A percentile compares a stretch with the other conserved stretches of the same genome.
Conservation (phyloP, 1,140 invertebrate species). For the Metaphire vulgaris region DNA sequence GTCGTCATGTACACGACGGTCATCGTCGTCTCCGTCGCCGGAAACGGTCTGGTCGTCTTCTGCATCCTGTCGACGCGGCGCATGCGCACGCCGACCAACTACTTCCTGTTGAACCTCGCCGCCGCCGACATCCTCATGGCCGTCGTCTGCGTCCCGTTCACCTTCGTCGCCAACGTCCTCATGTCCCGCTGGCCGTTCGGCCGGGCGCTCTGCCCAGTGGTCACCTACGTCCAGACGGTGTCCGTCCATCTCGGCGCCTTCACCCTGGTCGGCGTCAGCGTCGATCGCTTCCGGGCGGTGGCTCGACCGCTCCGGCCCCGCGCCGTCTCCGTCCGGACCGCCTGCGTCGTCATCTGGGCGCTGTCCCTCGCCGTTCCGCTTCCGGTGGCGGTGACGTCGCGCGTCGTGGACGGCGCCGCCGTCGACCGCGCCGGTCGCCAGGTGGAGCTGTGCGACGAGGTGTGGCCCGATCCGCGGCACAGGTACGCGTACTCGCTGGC, state of each 20-base stretch:
- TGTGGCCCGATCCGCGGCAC: slow-evolving; percentile 5
- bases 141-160: slow-evolving; percentile 77
- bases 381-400: neutral
- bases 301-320: slow-evolving; percentile 75
- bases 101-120: slow-evolving; percentile 17
- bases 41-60: slow-evolving; percentile 19
- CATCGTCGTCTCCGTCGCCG: slow-evolving; percentile 13
- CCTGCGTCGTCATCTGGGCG: slow-evolving; percentile 69
- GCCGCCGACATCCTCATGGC: slow-evolving; percentile 58
- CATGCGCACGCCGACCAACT: slow-evolving; percentile 16
- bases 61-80: neutral
- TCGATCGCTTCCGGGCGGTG: slow-evolving; percentile 79
- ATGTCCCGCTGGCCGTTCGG: slow-evolving; percentile 78
- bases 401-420: neutral
- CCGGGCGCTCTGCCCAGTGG: slow-evolving; percentile 58
- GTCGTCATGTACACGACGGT: slow-evolving; percentile 41
- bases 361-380: slow-evolving; percentile 58
- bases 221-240: slow-evolving; percentile 10
- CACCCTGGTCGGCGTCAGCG: slow-evolving; percentile 74
- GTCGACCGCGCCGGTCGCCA: neutral
- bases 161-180: slow-evolving; percentile 67
- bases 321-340: slow-evolving; percentile 65
- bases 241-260: slow-evolving; percentile 60
- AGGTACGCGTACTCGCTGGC: slow-evolving; percentile 61
- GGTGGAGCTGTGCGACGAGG: neutral